Base-by-base conservation (phyloP, 2,888 invertebrate genomes). In the Cerastoderma edule region DNA sequence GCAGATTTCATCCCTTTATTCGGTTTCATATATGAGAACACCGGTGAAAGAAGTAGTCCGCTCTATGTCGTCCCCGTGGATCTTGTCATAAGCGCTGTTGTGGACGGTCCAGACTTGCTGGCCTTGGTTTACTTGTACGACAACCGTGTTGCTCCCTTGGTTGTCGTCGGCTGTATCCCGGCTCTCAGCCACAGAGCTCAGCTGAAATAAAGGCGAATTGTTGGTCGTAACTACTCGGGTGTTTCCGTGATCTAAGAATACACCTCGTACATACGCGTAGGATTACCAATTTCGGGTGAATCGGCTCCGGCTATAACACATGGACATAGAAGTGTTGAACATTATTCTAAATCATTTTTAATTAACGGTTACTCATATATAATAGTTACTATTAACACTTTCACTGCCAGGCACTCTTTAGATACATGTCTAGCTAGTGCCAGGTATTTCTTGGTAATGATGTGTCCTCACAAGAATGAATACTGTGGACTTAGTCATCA, bases 1-100 rank as follows among this genome's bases (percentile, higher is more conserved):
- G n/a, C n/a, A n/a, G n/a, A n/a, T n/a, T n/a, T n/a, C n/a, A n/a
- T n/a, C n/a, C n/a, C n/a, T n/a, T 66, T 30, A 66, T 69, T 65
- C 48, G 46, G 64, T 30, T 27, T 60, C 32, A 46, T 70, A 70
- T 32, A 79, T 19, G 10, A 79, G 48, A 22, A 73, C 72, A 0
- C 79, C 75, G 0, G 56, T 56, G 33, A 79, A 79, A 3, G 79
- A 79, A 1, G 75, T 72, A 3, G 70, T 67, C 4, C 79, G 57
- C 39, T 75, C 79, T 16, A 19, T 39, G 44, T 75, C 70, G 32
- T 32, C 57, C 0, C 75, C 79, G 19, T 64, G 68, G 0, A 79
- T 33, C 8, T 65, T 56, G 0, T 66, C 28, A 24, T 32, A 46
- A 1, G 22, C 30, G 32, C 72, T 72, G 44, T 70, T 44, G 8